phyloP scores from a whole-genome alignment of 2,797 vertebrate genomes.

The Distichodus sexfasciatus region DNA sequence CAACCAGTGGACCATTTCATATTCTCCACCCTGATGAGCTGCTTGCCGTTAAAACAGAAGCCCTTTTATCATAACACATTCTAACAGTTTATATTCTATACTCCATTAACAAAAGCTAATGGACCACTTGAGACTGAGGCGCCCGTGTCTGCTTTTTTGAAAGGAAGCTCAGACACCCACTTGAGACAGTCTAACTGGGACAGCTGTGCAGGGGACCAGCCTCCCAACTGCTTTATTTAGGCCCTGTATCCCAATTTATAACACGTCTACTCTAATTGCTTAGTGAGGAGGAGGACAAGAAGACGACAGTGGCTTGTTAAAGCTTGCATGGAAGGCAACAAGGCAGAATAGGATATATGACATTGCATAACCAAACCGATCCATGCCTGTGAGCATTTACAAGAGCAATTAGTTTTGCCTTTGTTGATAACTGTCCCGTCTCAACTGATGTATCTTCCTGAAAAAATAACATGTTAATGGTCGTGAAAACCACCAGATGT shows the following conservation, averaged over 20 bases:
- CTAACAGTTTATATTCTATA: background rate
- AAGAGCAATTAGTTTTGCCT: too few species aligned
- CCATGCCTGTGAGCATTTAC: too few species aligned
- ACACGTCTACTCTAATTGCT: conserved; percentile 31
- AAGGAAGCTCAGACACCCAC: conserved; percentile 14
- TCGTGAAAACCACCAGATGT: background rate
- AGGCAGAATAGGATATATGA: too few species aligned
- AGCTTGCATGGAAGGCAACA: background rate
- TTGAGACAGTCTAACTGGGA: conserved; percentile 40
- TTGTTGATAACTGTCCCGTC: too few species aligned
- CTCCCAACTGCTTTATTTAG: conserved; percentile 11
- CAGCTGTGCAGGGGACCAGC: conserved; percentile 31
- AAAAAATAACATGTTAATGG: background rate
- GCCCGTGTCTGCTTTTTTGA: too few species aligned
- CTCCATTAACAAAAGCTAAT: conserved; percentile 17
- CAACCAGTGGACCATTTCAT: background rate
- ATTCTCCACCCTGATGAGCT: background rate
- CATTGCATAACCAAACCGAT: background rate
- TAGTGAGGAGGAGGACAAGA: background rate
- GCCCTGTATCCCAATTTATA: conserved; percentile 29
- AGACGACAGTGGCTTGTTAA: background rate
- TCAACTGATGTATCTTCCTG: background rate
- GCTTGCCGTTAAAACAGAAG: too few species aligned
- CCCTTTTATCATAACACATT: background rate
- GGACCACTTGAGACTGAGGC: conserved; percentile 9